Base-by-base conservation (phyloP, 2,888 invertebrate genomes). In the Sesia apiformis region DNA sequence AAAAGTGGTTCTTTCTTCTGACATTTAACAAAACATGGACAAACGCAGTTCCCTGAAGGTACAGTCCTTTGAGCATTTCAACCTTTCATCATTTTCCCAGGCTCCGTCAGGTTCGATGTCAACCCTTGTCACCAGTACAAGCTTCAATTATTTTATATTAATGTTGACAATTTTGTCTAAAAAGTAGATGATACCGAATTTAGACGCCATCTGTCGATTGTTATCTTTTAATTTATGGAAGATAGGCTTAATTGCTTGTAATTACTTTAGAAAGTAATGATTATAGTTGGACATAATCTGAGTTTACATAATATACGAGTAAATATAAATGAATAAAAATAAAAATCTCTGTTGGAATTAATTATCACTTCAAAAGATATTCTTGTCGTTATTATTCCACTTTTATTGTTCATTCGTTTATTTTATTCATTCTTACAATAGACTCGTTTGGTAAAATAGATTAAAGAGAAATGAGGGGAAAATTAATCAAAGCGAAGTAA, bases 61-160 rank as follows among this genome's bases (percentile, higher is more conserved):
- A 52, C 4, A 8, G 53, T 51, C 52, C 54, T 59, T 56, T 53
- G 56, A 59, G 56, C 53, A 57, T 60, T 55, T 56, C 54, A 58
- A 63, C 55, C 58, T 59, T 63, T 63, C 57, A 55, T 58, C 60
- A 58, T 55, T 59, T 59, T 52, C 57, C 39, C 8, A 8, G 50
- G 49, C 52, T 56, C 54, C 57, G 57, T 58, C 55, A 57, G 55
- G 56, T 60, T 55, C 56, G 59, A 59, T 60, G 66, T 66, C 64
- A 60, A 67, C 67, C 66, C 66, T 62, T 62, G 60, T 67, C 66
- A 65, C 55, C 46, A 53, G 56, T 58, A 61, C 61, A 58, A 57
- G 54, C 60, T 62, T 61, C 61, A 62, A 64, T 65, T 62, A 62
- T 59, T 61, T 58, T 55, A 60, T 57, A 58, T 61, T 58, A 57